phyloP scores from a whole-genome alignment of 2,113 vertebrate genomes.

The Elephas maximus region DNA sequence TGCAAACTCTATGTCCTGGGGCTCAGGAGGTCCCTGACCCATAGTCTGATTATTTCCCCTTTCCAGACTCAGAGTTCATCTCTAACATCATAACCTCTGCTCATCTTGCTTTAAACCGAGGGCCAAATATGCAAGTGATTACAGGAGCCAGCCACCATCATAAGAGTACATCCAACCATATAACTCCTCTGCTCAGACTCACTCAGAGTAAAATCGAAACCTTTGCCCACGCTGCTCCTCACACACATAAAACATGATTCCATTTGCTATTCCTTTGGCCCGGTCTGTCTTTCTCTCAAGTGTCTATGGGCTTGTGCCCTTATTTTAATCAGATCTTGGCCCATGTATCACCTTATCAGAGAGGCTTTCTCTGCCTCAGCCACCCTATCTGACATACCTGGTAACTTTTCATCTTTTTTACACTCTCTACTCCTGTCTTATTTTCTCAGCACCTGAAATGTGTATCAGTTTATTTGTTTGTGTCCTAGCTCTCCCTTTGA shows the following conservation, averaged over 20 bases:
- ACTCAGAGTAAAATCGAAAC: not conserved
- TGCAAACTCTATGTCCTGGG: not conserved
- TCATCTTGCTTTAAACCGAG: not conserved
- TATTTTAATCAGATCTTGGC: not conserved
- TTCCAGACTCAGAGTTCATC: not conserved
- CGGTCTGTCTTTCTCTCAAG: not conserved
- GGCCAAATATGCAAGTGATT: not conserved
- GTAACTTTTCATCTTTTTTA: not conserved
- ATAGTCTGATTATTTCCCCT: not conserved
- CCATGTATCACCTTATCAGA: not conserved
- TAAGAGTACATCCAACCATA: no score
- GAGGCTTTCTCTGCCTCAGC: not conserved
- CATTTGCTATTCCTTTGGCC: not conserved
- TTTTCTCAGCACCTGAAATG: not conserved
- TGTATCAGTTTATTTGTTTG: not conserved
- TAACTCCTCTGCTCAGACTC: not conserved
- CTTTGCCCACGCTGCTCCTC: not conserved
- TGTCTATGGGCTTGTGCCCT: not conserved
- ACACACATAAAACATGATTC: not conserved
- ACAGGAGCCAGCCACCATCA: not conserved
- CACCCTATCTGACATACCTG: not conserved
- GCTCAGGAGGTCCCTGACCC: not conserved
- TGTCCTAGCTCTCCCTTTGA: not conserved
- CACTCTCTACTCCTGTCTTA: not conserved
- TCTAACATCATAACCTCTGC: not conserved